These are phyloP conservation scores for Macrophya annulata DNA, from an alignment of 2,888 invertebrate species.

Conservation along the genomic window DNA sequence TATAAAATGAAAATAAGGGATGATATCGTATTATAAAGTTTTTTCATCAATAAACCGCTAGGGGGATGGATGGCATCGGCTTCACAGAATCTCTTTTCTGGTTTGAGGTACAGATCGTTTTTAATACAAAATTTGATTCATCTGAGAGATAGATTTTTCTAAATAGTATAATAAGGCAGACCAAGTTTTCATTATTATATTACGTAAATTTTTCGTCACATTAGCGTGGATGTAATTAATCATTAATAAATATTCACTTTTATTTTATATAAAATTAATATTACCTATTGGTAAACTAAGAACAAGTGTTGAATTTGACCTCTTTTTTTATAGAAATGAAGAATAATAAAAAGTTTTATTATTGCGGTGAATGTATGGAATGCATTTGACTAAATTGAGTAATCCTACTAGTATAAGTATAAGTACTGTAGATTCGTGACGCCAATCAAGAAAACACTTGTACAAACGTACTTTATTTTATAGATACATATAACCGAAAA, in stretches of 20 bases:
- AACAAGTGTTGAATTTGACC: background rate
- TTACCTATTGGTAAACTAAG: background rate
- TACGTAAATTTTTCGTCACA: background rate
- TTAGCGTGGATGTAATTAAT: background rate
- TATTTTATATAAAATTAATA: background rate
- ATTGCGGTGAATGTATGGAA: too few relatives aligned
- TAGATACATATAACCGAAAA: background rate
- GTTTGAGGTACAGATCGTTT: background rate
- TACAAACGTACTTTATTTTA: background rate
- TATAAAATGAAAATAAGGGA: slow-evolving; percentile 72
- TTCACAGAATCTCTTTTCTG: slow-evolving; percentile 8
- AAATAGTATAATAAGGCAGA: background rate
- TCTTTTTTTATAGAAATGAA: background rate
- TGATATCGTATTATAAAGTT: slow-evolving; percentile 76
- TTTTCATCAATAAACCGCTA: slow-evolving; percentile 73
- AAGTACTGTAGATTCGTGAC: background rate
- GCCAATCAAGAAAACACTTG: background rate
- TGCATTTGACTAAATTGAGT: background rate
- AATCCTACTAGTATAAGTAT: background rate
- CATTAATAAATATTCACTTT: background rate
- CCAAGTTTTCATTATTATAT: background rate
- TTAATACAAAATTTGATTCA: slow-evolving; percentile 15
- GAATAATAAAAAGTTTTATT: background rate
- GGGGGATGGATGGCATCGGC: slow-evolving; percentile 23
- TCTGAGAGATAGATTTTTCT: background rate